Evolutionary conservation across 2,113 vertebrate species (phyloP).

Genomic region (Ondatra zibethicus): DNA sequence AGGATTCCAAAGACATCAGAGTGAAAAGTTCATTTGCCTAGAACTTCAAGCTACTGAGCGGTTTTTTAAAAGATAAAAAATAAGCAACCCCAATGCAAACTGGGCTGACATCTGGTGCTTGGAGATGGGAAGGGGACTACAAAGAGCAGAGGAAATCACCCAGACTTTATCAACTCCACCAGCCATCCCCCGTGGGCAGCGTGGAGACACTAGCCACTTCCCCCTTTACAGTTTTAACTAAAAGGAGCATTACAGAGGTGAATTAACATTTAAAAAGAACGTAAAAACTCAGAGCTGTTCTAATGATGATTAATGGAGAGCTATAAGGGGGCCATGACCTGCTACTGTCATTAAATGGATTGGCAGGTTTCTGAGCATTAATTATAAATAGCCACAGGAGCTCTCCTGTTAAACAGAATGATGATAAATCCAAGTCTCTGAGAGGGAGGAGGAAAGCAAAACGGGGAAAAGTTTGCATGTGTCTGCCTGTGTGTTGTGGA

Average conservation of each 20-base stretch:
- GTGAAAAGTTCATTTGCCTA: not conserved
- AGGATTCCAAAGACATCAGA: not conserved
- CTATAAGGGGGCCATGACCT: constrained; percentile 88
- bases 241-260: constrained; percentile 87
- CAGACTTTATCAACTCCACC: constrained; percentile 80
- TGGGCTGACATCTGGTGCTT: constrained; percentile 44
- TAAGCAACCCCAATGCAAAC: constrained; percentile 29
- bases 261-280: constrained; percentile 91
- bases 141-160: constrained; percentile 67
- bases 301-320: constrained; percentile 89
- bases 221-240: constrained; percentile 84
- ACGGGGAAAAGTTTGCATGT: constrained; percentile 24
- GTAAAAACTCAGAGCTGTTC: constrained; percentile 88
- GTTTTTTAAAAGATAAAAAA: constrained; percentile 47
- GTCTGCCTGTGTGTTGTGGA: constrained; percentile 20
- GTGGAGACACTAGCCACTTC: constrained; percentile 76
- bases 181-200: constrained; percentile 73
- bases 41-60: constrained; percentile 13
- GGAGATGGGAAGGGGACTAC: not conserved
- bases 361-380: constrained; percentile 90
- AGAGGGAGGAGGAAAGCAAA: constrained; percentile 70
- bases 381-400: constrained; percentile 90
- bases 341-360: constrained; percentile 90
- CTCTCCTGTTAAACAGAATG: constrained; percentile 83
- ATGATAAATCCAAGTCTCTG: constrained; percentile 85